Evolutionary conservation across 2,797 vertebrate genomes (phyloP).

Genomic region (Euthynnus affinis): DNA sequence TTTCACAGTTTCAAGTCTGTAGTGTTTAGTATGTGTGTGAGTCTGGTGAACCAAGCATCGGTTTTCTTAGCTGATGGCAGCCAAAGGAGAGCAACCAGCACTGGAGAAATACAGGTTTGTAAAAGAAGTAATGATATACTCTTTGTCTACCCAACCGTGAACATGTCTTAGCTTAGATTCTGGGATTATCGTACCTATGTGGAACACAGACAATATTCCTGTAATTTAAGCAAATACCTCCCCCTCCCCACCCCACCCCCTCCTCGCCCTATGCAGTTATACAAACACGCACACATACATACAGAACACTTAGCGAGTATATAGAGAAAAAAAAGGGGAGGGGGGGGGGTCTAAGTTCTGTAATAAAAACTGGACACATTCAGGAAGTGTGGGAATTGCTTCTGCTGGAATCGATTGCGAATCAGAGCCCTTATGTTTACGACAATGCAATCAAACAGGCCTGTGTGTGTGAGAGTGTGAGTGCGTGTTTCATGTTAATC

Average conservation of each 20-base stretch:
- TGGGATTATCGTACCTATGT: conserved; percentile 73
- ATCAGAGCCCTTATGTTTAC: conserved; percentile 79
- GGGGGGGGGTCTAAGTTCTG: conserved; percentile 16
- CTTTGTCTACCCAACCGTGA: conserved; percentile 7
- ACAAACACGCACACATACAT: conserved; percentile 46
- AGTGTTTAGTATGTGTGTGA: conserved; percentile 67
- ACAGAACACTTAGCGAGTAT: conserved; percentile 43
- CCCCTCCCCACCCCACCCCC: background rate
- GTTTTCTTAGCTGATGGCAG: conserved; percentile 20
- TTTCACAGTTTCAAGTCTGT: conserved; percentile 81
- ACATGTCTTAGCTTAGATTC: conserved; percentile 70
- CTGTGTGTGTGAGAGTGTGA: conserved; percentile 38
- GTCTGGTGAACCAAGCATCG: conserved; percentile 35
- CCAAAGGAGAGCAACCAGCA: conserved; percentile 33
- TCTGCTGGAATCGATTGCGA: conserved; percentile 74
- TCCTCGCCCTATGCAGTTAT: conserved; percentile 33
- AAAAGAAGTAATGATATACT: conserved; percentile 26
- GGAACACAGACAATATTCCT: conserved; percentile 45
- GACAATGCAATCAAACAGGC: conserved; percentile 48
- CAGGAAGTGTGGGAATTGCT: conserved; percentile 62
- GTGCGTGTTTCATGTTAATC: conserved; percentile 32
- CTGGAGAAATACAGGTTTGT: conserved; percentile 34
- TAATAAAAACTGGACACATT: conserved; percentile 70
- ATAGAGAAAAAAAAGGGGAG: conserved; percentile 5
- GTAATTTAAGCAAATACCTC: conserved; percentile 38